Percentiles rank a stretch among this genome's conserved stretches.
These are phyloP conservation scores for Eristalis tenax DNA, from an alignment of 2,888 invertebrate genomes.

Conservation along the genomic window DNA sequence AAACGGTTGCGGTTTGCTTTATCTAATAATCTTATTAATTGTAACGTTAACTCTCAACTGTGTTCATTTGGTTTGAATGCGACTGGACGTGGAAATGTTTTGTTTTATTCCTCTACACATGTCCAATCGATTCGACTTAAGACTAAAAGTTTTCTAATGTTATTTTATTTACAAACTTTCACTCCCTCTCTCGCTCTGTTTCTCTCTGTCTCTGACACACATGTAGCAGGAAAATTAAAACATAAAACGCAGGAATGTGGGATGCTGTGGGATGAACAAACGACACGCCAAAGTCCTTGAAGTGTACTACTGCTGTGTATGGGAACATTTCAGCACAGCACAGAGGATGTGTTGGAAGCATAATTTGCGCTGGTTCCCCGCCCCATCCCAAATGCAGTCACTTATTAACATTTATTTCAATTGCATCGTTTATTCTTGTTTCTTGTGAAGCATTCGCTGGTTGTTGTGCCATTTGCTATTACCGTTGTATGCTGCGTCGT, in stretches of 20 bases:
- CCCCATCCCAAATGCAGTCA: slow-evolving; percentile 48
- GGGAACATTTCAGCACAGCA: not conserved
- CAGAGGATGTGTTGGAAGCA: slow-evolving; percentile 32
- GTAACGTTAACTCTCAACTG: slow-evolving; percentile 76
- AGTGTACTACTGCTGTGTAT: not conserved
- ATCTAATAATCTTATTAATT: slow-evolving; percentile 62
- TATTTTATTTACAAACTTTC: slow-evolving; percentile 28
- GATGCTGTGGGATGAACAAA: not conserved
- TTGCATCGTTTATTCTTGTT: slow-evolving; percentile 62
- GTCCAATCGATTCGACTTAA: slow-evolving; percentile 69
- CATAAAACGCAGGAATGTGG: not conserved
- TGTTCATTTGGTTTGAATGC: slow-evolving; percentile 73
- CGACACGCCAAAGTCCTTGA: not conserved
- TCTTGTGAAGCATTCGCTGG: slow-evolving; percentile 31
- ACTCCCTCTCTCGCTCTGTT: not conserved
- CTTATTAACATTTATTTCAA: slow-evolving; percentile 73
- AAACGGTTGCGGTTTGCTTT: slow-evolving; percentile 15
- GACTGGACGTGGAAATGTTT: slow-evolving; percentile 30
- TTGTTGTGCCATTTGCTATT: slow-evolving; percentile 14
- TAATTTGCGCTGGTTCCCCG: slow-evolving; percentile 14
- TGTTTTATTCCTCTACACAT: slow-evolving; percentile 54
- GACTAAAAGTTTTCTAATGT: slow-evolving; percentile 30
- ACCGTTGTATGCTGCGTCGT: slow-evolving; percentile 39
- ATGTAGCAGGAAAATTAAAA: not conserved
- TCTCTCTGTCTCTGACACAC: not conserved